Conservation (phyloP, 1,140 invertebrate species). For the Ceratina australensis region DNA sequence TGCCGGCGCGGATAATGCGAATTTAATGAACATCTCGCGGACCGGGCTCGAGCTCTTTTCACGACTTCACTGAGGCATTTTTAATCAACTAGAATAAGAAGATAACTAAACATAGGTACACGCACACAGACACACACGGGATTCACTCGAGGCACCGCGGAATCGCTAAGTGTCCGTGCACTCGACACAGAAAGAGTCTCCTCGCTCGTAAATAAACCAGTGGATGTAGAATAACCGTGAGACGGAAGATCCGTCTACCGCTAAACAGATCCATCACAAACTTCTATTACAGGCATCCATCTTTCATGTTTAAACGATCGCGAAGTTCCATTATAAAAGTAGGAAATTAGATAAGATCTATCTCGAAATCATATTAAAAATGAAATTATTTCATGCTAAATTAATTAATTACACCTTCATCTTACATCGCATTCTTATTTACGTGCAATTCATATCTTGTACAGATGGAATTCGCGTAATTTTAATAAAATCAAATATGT, state of each 20-base stretch:
- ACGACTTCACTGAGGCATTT: slow-evolving; percentile 9
- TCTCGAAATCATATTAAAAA: no score
- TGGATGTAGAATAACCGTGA: slow-evolving; percentile 3
- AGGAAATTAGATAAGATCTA: no score
- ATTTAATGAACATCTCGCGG: neutral
- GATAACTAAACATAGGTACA: neutral
- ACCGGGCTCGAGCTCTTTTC: neutral
- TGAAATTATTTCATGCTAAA: no score
- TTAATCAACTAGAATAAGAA: slow-evolving; percentile 28
- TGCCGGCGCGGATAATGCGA: neutral
- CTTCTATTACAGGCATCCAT: neutral
- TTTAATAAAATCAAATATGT: no score
- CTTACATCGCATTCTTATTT: no score
- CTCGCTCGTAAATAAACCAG: slow-evolving; percentile 15
- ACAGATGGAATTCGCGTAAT: no score
- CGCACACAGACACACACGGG: neutral
- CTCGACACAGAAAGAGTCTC: slow-evolving; percentile 2
- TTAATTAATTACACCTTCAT: no score
- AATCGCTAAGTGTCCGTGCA: neutral
- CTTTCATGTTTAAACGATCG: neutral
- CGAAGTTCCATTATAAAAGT: neutral
- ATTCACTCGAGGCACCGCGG: no score
- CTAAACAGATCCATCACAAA: neutral
- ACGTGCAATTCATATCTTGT: no score
- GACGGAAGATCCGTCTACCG: neutral